Evolutionary conservation across 2,113 vertebrate genomes (phyloP).

Genomic region (Bubo scandiacus): DNA sequence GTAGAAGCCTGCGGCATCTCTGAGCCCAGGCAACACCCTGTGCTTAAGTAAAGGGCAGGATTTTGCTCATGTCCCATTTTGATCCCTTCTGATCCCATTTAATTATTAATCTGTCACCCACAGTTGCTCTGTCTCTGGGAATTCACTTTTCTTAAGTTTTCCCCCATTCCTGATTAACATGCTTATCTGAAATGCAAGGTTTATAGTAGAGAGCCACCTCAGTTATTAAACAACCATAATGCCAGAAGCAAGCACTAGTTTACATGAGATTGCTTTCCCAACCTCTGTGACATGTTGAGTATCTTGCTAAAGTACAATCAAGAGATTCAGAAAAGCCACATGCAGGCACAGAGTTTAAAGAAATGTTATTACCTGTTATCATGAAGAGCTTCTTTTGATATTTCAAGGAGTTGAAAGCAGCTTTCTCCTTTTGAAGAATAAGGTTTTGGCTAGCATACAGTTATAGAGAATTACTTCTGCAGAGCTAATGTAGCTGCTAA

Average conservation of each 20-base stretch:
- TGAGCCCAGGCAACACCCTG: background rate
- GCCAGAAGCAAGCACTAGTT: background rate
- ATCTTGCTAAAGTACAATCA: background rate
- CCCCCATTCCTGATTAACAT: background rate
- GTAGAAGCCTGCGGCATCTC: background rate
- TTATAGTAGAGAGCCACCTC: rapidly evolving
- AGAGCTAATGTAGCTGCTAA: background rate
- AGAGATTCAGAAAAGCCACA: background rate
- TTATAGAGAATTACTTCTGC: background rate
- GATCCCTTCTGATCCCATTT: background rate
- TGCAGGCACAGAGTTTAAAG: background rate
- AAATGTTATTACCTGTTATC: background rate
- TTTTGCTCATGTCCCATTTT: background rate
- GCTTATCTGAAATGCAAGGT: background rate
- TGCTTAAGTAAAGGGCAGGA: background rate
- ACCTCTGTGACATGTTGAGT: background rate
- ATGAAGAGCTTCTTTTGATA: background rate
- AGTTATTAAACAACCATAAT: background rate
- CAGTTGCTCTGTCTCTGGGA: background rate
- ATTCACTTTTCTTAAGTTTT: background rate
- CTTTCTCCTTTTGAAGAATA: background rate
- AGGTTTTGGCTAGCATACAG: background rate
- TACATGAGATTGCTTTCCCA: background rate
- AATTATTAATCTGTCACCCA: background rate
- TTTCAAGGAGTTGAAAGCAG: background rate